Evolutionary conservation across 2,113 vertebrate genomes (phyloP).

Genomic region (Cyprinodon variegatus): DNA sequence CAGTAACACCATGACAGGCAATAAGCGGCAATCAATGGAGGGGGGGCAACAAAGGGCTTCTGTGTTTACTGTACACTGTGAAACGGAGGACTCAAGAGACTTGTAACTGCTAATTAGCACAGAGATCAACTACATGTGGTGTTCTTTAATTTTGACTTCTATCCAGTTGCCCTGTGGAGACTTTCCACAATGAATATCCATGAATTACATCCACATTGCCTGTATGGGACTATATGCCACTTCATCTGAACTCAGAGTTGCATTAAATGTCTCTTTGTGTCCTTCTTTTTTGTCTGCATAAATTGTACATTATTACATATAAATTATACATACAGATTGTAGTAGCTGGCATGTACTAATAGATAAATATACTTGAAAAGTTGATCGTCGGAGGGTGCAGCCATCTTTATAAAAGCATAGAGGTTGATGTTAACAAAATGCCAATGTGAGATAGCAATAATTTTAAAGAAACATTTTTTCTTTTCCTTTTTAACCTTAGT

Average conservation of each 20-base stretch:
- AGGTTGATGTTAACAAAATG: too few relatives aligned
- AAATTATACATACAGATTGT: too few relatives aligned
- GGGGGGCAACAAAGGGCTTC: slow-evolving; percentile 45
- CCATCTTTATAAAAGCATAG: too few relatives aligned
- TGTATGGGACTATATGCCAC: slow-evolving; percentile 12
- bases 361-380: too few relatives aligned
- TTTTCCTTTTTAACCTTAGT: too few relatives aligned
- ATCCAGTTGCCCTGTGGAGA: slow-evolving; percentile 65
- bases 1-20: slow-evolving; percentile 34
- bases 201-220: slow-evolving; percentile 69
- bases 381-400: too few relatives aligned
- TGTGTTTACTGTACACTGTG: slow-evolving; percentile 61
- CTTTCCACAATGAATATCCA: slow-evolving; percentile 72
- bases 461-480: too few relatives aligned
- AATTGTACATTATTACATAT: too few relatives aligned
- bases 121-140: slow-evolving; percentile 28
- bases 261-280: not conserved
- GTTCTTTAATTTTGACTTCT: slow-evolving; percentile 56
- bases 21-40: slow-evolving; percentile 37
- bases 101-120: slow-evolving; percentile 63
- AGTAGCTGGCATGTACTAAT: too few relatives aligned
- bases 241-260: not conserved
- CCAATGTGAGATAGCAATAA: too few relatives aligned
- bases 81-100: slow-evolving; percentile 39
- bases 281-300: too few relatives aligned